Evolutionary conservation across 2,797 vertebrate species (phyloP).

Genomic region (Aeoliscus strigatus): DNA sequence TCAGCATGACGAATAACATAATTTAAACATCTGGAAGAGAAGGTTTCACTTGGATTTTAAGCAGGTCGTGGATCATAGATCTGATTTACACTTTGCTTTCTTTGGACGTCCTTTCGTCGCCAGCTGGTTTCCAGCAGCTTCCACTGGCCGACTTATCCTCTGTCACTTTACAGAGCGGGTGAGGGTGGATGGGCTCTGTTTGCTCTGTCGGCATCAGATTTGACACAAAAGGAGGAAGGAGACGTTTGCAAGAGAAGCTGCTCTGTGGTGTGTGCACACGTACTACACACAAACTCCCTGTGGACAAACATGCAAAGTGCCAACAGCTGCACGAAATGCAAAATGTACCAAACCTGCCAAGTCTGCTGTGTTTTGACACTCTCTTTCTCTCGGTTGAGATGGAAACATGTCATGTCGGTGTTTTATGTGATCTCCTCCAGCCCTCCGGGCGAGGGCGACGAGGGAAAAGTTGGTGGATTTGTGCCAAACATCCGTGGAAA

Average conservation of each 20-base stretch:
- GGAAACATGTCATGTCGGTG: too few species aligned
- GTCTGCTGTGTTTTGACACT: slow-evolving; percentile 38
- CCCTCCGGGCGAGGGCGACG: slow-evolving; percentile 28
- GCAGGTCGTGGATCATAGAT: background rate
- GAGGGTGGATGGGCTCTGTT: slow-evolving; percentile 34
- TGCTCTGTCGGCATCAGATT: slow-evolving; percentile 63
- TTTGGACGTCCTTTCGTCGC: slow-evolving; percentile 38
- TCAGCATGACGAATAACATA: too few species aligned
- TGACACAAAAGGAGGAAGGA: slow-evolving; percentile 27
- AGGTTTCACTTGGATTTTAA: background rate
- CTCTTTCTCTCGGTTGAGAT: slow-evolving; percentile 14
- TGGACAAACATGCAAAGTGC: background rate
- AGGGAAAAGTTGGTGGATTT: slow-evolving; percentile 34
- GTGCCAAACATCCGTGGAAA: slow-evolving; percentile 53
- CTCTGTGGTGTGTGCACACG: background rate
- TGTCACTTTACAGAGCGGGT: slow-evolving; percentile 46
- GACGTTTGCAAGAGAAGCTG: background rate
- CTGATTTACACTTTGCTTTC: slow-evolving; percentile 2
- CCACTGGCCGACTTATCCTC: slow-evolving; percentile 39
- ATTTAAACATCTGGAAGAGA: background rate
- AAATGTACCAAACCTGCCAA: slow-evolving; percentile 2
- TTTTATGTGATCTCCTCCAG: slow-evolving; percentile 17
- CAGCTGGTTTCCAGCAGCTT: slow-evolving; percentile 54
- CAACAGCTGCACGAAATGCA: slow-evolving; percentile 7
- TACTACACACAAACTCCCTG: background rate